Evolutionary conservation across 2,888 invertebrate species (phyloP).

Genomic region (Chirona hameri): DNA sequence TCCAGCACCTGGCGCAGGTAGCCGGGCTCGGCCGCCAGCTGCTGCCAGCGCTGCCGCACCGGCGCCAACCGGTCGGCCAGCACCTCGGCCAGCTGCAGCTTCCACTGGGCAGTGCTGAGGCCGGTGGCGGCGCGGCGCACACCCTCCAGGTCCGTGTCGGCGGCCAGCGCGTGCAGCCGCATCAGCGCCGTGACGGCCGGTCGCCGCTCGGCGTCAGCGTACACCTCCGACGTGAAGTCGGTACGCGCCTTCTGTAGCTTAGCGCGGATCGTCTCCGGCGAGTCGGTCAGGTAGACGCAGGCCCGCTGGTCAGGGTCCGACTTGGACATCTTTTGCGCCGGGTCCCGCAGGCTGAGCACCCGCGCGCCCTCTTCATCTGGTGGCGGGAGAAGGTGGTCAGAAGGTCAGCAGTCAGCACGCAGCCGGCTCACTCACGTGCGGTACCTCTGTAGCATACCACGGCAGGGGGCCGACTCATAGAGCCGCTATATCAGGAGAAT

Average conservation of each 20-base stretch:
- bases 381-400: slow-evolving; percentile 3
- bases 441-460: too few relatives aligned
- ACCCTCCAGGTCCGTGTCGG: slow-evolving; percentile 61
- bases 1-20: slow-evolving; percentile 62
- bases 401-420: too few relatives aligned
- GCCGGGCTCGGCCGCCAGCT: slow-evolving; percentile 57
- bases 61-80: slow-evolving; percentile 66
- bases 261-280: slow-evolving; percentile 61
- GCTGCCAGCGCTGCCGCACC: slow-evolving; percentile 59
- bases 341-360: slow-evolving; percentile 79
- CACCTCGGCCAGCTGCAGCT: slow-evolving; percentile 66
- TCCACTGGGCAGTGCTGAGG: slow-evolving; percentile 75
- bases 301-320: slow-evolving; percentile 76
- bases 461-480: too few relatives aligned
- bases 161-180: slow-evolving; percentile 71
- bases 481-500: too few relatives aligned
- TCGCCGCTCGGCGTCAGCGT: slow-evolving; percentile 70
- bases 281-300: slow-evolving; percentile 74
- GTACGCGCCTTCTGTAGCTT: slow-evolving; percentile 86
- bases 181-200: slow-evolving; percentile 90
- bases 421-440: too few relatives aligned
- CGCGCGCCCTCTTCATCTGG: slow-evolving; percentile 41
- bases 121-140: slow-evolving; percentile 62
- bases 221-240: slow-evolving; percentile 78
- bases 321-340: slow-evolving; percentile 95